Percentiles rank a stretch among this genome's conserved stretches.
Conservation (phyloP, 1,140 invertebrate species). For the Leucophenga varia region DNA sequence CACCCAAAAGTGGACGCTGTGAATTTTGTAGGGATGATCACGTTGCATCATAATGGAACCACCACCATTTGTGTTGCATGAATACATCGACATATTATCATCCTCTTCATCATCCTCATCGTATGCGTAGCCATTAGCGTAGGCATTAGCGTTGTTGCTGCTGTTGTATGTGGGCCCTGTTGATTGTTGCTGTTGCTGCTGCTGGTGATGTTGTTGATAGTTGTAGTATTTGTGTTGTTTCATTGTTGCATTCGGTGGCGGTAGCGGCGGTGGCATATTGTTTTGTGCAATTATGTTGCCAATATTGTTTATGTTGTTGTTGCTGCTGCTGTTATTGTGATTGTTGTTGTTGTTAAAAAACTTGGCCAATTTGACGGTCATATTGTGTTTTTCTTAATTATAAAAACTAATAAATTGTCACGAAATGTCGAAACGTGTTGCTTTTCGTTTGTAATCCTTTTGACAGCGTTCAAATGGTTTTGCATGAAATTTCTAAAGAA, state of each 20-base stretch:
- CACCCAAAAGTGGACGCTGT: slow-evolving; percentile 40
- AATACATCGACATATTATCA: slow-evolving; percentile 36
- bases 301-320: neutral
- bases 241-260: slow-evolving; percentile 33
- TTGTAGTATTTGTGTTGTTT: slow-evolving; percentile 31
- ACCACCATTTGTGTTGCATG: slow-evolving; percentile 1
- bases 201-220: slow-evolving; percentile 20
- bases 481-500: too few relatives aligned
- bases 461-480: too few relatives aligned
- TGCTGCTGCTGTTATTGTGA: neutral
- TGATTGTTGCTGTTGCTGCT: too few relatives aligned
- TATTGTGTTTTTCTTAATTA: slow-evolving; percentile 16
- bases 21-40: slow-evolving; percentile 47
- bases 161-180: too few relatives aligned
- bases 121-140: slow-evolving; percentile 22
- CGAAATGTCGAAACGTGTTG: neutral
- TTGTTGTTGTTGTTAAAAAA: slow-evolving; percentile 28
- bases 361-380: slow-evolving; percentile 51
- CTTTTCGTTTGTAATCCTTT: slow-evolving; percentile 1
- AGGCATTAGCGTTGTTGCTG: slow-evolving; percentile 27
- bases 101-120: slow-evolving; percentile 37
- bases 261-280: slow-evolving; percentile 26
- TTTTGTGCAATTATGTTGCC: slow-evolving; percentile 1
- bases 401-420: too few relatives aligned
- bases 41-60: slow-evolving; percentile 38